Evolutionary conservation across 2,888 invertebrate species (phyloP), one percentile per base, ranked within the genome.

Genomic region (Exocentrus adspersus): DNA sequence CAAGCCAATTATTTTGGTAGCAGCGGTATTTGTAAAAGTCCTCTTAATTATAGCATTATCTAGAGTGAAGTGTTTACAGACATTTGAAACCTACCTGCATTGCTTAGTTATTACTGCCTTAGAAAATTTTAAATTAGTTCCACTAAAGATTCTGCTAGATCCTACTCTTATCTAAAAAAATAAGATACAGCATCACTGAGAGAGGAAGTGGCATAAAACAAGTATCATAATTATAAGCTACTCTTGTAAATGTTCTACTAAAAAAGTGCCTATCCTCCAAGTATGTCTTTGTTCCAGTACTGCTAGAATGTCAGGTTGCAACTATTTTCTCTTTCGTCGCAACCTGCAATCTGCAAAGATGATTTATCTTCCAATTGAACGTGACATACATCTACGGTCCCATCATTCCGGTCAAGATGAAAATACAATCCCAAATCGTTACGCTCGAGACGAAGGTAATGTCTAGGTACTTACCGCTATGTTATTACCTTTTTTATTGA

Each of bases 401-500:
- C 45, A 46, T 30, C 57, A 46, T 24, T 46, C 57, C 24, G 46
- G 5, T n/a, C 57, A 46, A 66, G 62, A 65, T 65, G 65, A 67
- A 52, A 64, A 67, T 59, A 62, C 68, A 69, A 65, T 71, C 62
- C 65, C 45, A 69, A 71, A 69, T 69, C 68, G 69, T 69, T 71
- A 67, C 65, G 69, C 70, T 65, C 41, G 37, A 52, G 60, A 60
- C 32, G 50, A 12, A 51, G 5, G 63, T 69, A 70, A 70, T 70
- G 71, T 68, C 69, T 71, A 62, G 67, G 65, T 69, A 66, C 65
- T 68, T 68, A 68, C 71, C 71, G 71, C 71, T 68, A 65, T 71
- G 65, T 71, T 68, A 71, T 71, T 71, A 71, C 53, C 53, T 69
- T 69, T 69, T 69, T 71, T 71, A 69, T 68, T 66, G 69, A 54